Conservation (phyloP, 2,888 invertebrate species). For the Subacronicta megacephala region DNA sequence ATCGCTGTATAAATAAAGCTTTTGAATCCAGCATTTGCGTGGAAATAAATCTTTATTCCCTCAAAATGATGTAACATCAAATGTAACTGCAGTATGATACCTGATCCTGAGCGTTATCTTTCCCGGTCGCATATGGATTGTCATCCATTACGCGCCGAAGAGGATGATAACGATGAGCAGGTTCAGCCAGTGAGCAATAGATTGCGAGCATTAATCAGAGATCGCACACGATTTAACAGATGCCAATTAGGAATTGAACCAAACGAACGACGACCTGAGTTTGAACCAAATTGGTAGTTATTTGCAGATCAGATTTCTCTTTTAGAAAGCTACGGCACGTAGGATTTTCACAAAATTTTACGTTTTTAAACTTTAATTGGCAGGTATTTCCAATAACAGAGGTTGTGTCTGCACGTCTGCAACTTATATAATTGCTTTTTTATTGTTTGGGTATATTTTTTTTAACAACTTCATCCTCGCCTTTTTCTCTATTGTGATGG, state of each 20-base stretch:
- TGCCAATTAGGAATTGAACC: constrained; percentile 43
- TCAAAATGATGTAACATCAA: not conserved
- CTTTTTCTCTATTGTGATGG: no score
- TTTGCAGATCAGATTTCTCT: no score
- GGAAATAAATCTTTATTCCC: not conserved
- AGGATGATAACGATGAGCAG: constrained; percentile 33
- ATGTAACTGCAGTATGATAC: not conserved
- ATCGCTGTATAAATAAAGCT: constrained; percentile 1
- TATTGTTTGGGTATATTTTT: no score
- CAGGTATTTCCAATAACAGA: no score
- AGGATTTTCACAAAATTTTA: no score
- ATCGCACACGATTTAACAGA: constrained; percentile 44
- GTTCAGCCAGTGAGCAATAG: constrained; percentile 37
- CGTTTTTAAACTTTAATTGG: no score
- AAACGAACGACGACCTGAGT: no score
- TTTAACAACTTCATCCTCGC: no score
- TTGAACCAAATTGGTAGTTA: constrained; percentile 12
- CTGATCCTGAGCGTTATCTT: constrained; percentile 24
- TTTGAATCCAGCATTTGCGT: not conserved
- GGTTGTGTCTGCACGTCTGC: no score
- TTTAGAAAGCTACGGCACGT: no score
- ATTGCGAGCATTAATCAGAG: constrained; percentile 43
- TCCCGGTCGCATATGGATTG: constrained; percentile 19
- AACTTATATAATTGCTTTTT: no score
- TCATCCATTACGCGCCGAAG: constrained; percentile 38